Conservation (phyloP, 2,113 vertebrate genomes). For the Lepus americanus region DNA sequence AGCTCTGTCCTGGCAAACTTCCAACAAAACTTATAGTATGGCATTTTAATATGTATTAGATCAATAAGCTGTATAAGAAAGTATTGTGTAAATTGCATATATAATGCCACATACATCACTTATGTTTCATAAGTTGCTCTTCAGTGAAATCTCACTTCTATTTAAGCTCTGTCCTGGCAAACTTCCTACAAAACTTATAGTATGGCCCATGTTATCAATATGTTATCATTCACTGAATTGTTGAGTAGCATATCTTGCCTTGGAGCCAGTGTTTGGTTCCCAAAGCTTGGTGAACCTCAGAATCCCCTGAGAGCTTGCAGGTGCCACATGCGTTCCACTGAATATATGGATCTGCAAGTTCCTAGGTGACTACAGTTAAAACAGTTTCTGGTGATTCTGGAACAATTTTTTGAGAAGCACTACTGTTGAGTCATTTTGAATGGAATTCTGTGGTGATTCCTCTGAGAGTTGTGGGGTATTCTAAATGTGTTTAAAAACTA, state of each 20-base stretch:
- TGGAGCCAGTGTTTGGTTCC: not conserved
- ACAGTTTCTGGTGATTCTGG: not conserved
- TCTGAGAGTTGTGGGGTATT: not conserved
- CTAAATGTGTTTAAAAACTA: not conserved
- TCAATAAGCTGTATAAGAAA: too few relatives aligned
- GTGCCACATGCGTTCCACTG: not conserved
- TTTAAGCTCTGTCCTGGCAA: not conserved
- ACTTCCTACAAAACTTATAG: not conserved
- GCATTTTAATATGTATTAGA: too few relatives aligned
- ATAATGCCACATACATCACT: too few relatives aligned
- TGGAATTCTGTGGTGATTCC: not conserved
- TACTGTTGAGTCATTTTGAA: not conserved
- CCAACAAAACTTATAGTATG: too few relatives aligned
- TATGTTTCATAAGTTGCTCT: not conserved
- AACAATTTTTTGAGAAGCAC: not conserved
- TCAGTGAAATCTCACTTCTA: not conserved
- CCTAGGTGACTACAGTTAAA: not conserved
- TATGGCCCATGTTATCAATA: not conserved
- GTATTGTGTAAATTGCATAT: too few relatives aligned
- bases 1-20: not conserved
- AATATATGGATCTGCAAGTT: not conserved
- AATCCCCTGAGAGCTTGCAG: not conserved
- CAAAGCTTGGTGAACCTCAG: not conserved
- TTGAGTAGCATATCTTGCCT: not conserved
- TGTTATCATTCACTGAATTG: not conserved